Evolutionary conservation across 30 jellyfish, hydroid and myxozoan species (phyloP), one percentile per base, ranked within the genome.

Genomic region (Aurelia sp.): DNA sequence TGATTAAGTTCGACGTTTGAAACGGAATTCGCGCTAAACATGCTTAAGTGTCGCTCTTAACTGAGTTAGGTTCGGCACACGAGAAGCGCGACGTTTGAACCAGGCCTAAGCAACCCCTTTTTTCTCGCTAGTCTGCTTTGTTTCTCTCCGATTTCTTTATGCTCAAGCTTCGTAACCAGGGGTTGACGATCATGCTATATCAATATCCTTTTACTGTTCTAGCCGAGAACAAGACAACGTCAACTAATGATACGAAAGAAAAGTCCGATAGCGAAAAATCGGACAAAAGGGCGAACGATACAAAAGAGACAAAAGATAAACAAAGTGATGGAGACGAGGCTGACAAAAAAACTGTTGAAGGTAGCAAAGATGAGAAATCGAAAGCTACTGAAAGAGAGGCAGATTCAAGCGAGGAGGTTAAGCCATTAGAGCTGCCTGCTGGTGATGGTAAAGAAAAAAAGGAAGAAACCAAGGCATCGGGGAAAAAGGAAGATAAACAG

Each of bases 161-260:
- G 50, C 50, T 38, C 50, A 38, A 38, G 50, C 50, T 38, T 38
- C 50, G 3, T 0, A 38, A 38, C 50, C 50, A 38, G 9, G 50
- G 50, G 50, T 38, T 5, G 50, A 38, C 50, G 7, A 38, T 7
- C 9, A 38, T 38, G 50, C 50, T 38, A 4, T 38, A 38, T 38
- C 55, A 44, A 44, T 2, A 44, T 5, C 3, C 15, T 44, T 44
- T 44, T 44, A 17, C 52, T 20, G 27, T 84, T 61, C 35, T 50
- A 84, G 90, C 85, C 66, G 96, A 78, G 15, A 77, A 77, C 74
- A 77, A 76, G 67, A 77, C 90, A n/a, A 51, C 21, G 3, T 57
- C 89, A 10, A 27, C 90, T 35, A 86, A 86, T 65, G 72, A 65
- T 40, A 64, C 96, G 4, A 72, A 86, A 60, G 18, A 82, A 22